phyloP scores from a whole-genome alignment of 2,888 invertebrate species.

The Cantharis lateralis region DNA sequence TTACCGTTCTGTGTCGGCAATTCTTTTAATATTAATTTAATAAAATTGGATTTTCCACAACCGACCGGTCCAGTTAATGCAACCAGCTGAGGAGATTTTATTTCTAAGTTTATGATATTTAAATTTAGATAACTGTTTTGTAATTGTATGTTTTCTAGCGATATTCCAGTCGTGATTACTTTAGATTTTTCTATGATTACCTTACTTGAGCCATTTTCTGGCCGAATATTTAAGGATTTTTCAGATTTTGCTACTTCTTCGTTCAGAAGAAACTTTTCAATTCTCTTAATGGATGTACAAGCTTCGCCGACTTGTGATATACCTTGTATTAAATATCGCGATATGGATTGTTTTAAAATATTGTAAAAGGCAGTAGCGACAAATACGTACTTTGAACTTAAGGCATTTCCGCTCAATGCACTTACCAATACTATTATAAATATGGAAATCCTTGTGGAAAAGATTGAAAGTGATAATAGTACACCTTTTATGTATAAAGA shows the following conservation, averaged over 20 bases:
- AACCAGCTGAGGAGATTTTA: conserved; percentile 48
- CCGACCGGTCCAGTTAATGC: conserved; percentile 67
- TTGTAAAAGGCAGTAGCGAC: conserved; percentile 89
- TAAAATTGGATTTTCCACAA: conserved; percentile 62
- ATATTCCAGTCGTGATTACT: background rate
- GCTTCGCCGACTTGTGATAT: conserved; percentile 79
- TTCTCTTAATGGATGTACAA: conserved; percentile 70
- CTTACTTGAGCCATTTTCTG: background rate
- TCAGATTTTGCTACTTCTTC: background rate
- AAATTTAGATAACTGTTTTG: background rate
- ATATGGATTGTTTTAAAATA: conserved; percentile 82
- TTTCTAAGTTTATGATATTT: background rate
- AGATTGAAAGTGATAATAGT: conserved; percentile 80
- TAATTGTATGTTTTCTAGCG: background rate
- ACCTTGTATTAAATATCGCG: conserved; percentile 84
- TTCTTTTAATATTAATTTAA: conserved; percentile 67
- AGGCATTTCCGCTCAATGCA: conserved; percentile 67
- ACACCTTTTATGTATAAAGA: conserved; percentile 76
- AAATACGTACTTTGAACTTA: conserved; percentile 82
- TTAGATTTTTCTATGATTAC: background rate
- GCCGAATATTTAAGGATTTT: background rate
- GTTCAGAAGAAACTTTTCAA: conserved; percentile 61
- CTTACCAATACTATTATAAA: conserved; percentile 79
- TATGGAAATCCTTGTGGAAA: conserved; percentile 81
- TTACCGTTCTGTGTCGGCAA: conserved; percentile 67